These are phyloP conservation scores for Notamacropus eugenii DNA, from an alignment of 2,797 vertebrate genomes.

Conservation along the genomic window DNA sequence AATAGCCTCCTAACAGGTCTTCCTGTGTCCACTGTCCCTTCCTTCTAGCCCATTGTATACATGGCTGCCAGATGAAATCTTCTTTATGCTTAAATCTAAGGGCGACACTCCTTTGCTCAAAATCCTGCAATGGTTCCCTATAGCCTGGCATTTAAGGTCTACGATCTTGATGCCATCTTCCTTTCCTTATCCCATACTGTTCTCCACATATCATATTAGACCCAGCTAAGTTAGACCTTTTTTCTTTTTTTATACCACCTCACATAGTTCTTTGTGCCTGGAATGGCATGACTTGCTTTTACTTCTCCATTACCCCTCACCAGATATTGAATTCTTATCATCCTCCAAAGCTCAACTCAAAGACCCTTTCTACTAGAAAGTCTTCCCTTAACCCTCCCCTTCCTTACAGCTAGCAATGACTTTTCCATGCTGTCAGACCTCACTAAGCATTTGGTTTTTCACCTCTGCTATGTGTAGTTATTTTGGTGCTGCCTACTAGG, in stretches of 20 bases:
- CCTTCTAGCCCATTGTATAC: background rate
- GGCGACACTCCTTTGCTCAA: background rate
- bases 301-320: background rate
- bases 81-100: background rate
- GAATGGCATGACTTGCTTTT: background rate
- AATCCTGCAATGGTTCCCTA: background rate
- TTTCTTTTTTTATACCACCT: background rate
- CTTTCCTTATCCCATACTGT: background rate
- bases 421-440: background rate
- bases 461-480: background rate
- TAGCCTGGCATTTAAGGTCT: background rate
- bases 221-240: background rate
- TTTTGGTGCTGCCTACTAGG: background rate
- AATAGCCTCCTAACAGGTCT: background rate
- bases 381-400: background rate
- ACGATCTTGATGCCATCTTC: background rate
- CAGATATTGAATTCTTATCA: background rate
- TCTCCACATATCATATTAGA: background rate
- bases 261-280: background rate
- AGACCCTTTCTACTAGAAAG: background rate
- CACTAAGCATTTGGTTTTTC: background rate
- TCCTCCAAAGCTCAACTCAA: background rate
- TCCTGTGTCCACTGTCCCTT: background rate
- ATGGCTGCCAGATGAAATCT: background rate
- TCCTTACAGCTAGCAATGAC: background rate